Conservation (phyloP, 1,140 invertebrate genomes). For the Caenorhabditis elegans region DNA sequence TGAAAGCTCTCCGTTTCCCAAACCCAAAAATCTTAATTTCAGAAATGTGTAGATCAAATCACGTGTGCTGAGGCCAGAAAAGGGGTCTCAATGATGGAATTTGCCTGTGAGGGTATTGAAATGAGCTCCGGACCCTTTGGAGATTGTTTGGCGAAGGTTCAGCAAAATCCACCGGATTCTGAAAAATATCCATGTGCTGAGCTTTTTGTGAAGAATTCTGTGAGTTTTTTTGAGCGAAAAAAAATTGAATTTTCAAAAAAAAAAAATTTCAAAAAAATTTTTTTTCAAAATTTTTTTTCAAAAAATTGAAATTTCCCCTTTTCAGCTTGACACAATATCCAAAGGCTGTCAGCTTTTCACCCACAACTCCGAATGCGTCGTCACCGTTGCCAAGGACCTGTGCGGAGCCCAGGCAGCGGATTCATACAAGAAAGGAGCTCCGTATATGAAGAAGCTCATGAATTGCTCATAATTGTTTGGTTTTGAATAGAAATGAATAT, state of each 20-base stretch:
- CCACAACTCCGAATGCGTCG: neutral
- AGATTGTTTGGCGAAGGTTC: neutral
- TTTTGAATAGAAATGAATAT: too few species aligned
- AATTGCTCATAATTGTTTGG: neutral
- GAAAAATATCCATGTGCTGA: neutral
- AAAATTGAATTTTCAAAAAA: neutral
- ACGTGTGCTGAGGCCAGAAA: neutral
- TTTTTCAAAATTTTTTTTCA: too few species aligned
- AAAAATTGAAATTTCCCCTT: neutral
- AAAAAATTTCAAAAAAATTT: too few species aligned
- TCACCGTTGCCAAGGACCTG: neutral
- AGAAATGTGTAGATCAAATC: neutral
- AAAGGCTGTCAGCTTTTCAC: neutral
- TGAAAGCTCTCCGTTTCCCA: too few species aligned
- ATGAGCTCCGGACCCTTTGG: neutral
- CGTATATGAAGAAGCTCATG: slow-evolving; percentile 1
- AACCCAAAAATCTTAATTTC: too few species aligned
- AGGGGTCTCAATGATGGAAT: neutral
- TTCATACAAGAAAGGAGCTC: neutral
- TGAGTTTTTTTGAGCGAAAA: neutral
- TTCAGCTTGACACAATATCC: neutral
- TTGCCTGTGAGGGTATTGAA: neutral
- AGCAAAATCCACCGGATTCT: neutral
- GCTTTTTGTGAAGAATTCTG: neutral
- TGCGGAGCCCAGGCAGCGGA: neutral